Conservation (phyloP, 2,888 invertebrate genomes). For the Teleogryllus oceanicus region DNA sequence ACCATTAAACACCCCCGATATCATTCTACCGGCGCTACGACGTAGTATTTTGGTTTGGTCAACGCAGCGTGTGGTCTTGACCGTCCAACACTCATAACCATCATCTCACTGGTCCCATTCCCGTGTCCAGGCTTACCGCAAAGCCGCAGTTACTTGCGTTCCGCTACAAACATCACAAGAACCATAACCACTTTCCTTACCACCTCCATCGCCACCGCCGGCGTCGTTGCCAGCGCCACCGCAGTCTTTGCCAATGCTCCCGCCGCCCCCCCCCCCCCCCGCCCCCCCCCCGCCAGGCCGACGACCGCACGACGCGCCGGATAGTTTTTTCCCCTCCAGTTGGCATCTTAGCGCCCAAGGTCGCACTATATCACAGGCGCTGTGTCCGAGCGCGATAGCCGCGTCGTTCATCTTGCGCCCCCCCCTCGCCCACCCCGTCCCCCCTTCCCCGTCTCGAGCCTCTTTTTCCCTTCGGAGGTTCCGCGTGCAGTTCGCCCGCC, state of each 20-base stretch:
- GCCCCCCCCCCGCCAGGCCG: background rate
- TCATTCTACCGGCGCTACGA: no score
- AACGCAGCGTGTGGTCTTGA: no score
- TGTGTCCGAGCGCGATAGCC: slow-evolving; percentile 33
- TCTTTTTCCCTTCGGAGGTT: background rate
- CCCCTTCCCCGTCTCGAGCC: background rate
- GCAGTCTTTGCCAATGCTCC: background rate
- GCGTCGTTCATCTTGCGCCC: slow-evolving; percentile 32
- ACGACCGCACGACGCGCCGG: background rate
- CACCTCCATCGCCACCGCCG: background rate
- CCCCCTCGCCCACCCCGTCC: background rate
- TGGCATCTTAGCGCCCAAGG: slow-evolving; percentile 12
- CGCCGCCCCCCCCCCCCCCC: background rate
- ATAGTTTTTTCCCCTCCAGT: background rate
- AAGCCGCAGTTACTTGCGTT: no score
- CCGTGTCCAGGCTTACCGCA: no score
- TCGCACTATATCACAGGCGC: slow-evolving; percentile 18
- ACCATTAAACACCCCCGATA: no score
- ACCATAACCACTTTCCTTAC: no score
- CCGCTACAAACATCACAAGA: no score
- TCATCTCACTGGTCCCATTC: no score
- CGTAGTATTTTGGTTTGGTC: no score
- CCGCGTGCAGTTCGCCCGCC: background rate
- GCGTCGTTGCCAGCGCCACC: no score
- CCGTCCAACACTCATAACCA: no score